These are phyloP conservation scores for Vidua macroura DNA, from an alignment of 2,113 vertebrate species.

Conservation along the genomic window DNA sequence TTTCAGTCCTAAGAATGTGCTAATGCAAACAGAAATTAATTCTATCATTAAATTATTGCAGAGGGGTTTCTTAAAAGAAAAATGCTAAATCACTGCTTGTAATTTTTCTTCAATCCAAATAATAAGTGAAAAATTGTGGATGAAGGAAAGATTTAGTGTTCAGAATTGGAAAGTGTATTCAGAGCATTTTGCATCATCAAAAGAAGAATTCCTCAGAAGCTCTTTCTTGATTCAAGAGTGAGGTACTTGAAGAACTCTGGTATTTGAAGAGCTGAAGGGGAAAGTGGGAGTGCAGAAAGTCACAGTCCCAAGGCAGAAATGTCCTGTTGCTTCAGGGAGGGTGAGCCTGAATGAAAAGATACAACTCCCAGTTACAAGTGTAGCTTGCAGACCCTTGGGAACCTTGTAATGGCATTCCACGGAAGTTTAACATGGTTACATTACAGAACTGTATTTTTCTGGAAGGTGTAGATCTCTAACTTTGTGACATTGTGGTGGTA, in stretches of 20 bases:
- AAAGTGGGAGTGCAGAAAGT: not conserved
- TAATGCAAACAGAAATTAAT: not conserved
- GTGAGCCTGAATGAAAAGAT: not conserved
- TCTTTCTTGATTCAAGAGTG: not conserved
- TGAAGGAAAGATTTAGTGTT: not conserved
- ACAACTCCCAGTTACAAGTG: not conserved
- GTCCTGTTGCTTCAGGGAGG: fast-evolving
- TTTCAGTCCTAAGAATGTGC: not conserved
- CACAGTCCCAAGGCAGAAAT: not conserved
- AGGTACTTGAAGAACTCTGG: not conserved
- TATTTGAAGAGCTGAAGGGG: not conserved
- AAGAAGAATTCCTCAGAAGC: not conserved
- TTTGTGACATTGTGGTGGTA: not conserved
- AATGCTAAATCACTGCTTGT: not conserved
- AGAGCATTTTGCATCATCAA: not conserved
- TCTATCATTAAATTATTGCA: not conserved
- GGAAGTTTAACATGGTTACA: not conserved
- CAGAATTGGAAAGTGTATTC: not conserved
- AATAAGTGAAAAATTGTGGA: not conserved
- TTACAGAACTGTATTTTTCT: not conserved
- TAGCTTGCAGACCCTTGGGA: not conserved
- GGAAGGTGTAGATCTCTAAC: not conserved
- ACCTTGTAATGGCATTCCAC: not conserved
- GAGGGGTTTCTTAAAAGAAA: not conserved
- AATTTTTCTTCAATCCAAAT: not conserved